Evolutionary conservation across 1,140 invertebrate species (phyloP).

Genomic region (Penaeus chinensis): DNA sequence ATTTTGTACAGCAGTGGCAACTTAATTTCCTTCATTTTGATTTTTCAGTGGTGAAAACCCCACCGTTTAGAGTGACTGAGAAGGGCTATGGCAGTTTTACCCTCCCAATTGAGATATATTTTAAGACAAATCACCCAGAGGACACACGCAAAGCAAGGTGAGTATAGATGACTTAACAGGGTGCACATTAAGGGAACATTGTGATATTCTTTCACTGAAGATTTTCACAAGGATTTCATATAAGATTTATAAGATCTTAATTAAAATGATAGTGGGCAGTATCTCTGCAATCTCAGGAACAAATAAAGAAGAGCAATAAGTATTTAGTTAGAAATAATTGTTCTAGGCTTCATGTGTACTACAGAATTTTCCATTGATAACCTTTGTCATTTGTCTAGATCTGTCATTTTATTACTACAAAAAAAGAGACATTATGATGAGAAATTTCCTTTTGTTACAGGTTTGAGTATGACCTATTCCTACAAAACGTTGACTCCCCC

Average conservation of each 20-base stretch:
- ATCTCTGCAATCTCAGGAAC: too few relatives aligned
- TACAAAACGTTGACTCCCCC: slow-evolving; percentile 77
- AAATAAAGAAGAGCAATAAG: too few relatives aligned
- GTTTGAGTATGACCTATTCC: slow-evolving; percentile 87
- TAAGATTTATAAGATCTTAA: too few relatives aligned
- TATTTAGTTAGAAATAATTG: too few relatives aligned
- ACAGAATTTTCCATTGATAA: too few relatives aligned
- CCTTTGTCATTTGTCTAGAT: background rate
- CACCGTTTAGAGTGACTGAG: slow-evolving; percentile 91
- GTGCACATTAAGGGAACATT: too few relatives aligned
- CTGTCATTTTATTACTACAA: background rate
- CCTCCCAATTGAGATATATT: slow-evolving; percentile 89
- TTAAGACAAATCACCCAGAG: slow-evolving; percentile 89
- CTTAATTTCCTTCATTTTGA: slow-evolving; percentile 39
- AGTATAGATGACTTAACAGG: background rate
- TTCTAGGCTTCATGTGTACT: too few relatives aligned
- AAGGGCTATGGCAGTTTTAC: slow-evolving; percentile 95
- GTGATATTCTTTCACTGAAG: too few relatives aligned
- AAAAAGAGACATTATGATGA: background rate
- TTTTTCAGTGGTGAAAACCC: slow-evolving; percentile 84
- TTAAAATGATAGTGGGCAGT: too few relatives aligned
- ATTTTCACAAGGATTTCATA: too few relatives aligned
- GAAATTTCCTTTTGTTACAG: slow-evolving; percentile 72
- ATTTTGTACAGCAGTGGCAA: background rate
- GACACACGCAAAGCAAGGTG: slow-evolving; percentile 44